A percentile compares a stretch with the other conserved stretches of the same genome.
These are phyloP conservation scores for Prolemur simus DNA, from an alignment of 2,113 vertebrate genomes.

Conservation along the genomic window DNA sequence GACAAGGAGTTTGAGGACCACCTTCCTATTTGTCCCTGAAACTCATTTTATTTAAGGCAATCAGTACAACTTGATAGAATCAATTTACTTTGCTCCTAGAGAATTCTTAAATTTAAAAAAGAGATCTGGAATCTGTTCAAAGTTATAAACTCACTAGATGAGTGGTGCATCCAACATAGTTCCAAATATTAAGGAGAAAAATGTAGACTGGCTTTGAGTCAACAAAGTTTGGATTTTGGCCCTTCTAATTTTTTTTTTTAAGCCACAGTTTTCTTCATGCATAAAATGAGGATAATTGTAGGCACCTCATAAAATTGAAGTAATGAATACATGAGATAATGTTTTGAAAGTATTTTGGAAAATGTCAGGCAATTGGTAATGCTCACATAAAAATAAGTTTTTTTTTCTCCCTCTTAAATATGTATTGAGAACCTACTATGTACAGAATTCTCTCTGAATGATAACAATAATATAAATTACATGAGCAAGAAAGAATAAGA, in stretches of 20 bases:
- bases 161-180: neutral
- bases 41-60: neutral
- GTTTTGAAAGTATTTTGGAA: constrained; percentile 32
- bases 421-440: neutral
- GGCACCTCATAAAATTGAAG: neutral
- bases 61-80: neutral
- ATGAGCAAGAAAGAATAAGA: neutral
- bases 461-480: neutral
- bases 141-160: neutral
- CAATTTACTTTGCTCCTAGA: neutral
- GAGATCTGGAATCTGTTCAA: neutral
- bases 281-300: neutral
- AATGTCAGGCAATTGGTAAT: neutral
- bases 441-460: neutral
- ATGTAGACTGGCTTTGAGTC: neutral
- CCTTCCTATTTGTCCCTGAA: neutral
- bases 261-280: neutral
- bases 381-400: neutral
- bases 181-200: neutral
- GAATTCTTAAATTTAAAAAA: neutral
- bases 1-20: neutral
- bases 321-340: neutral
- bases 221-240: neutral
- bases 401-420: neutral
- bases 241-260: neutral